phyloP scores from a whole-genome alignment of 2,113 vertebrate genomes.

The Nibea coibor region DNA sequence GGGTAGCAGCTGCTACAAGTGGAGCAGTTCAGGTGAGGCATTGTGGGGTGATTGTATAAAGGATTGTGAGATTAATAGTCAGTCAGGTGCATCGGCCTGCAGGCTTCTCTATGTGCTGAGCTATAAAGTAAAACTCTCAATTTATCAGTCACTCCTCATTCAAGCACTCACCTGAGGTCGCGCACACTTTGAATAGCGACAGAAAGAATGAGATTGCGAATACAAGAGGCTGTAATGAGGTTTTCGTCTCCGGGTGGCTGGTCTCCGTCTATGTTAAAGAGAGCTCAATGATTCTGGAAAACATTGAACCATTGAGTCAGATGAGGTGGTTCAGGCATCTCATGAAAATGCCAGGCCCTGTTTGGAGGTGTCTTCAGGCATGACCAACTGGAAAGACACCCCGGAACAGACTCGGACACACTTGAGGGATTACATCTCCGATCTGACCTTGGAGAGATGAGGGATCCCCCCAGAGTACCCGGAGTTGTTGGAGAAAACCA shows the following conservation, averaged over 20 bases:
- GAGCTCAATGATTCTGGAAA: slow-evolving; percentile 36
- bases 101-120: slow-evolving; percentile 25
- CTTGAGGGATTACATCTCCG: slow-evolving; percentile 12
- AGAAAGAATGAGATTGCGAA: slow-evolving; percentile 33
- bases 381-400: slow-evolving; percentile 28
- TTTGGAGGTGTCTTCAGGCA: slow-evolving; percentile 37
- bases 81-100: not conserved
- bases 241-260: slow-evolving; percentile 32
- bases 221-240: slow-evolving; percentile 23
- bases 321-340: slow-evolving; percentile 7
- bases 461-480: not conserved
- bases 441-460: not conserved
- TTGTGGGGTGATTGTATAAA: slow-evolving; percentile 10
- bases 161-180: slow-evolving; percentile 17
- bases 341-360: slow-evolving; percentile 39
- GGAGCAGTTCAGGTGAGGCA: slow-evolving; percentile 23
- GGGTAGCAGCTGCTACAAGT: slow-evolving; percentile 32
- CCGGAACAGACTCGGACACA: slow-evolving; percentile 34
- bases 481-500: not conserved
- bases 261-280: slow-evolving; percentile 25
- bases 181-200: slow-evolving; percentile 10
- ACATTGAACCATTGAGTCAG: not conserved
- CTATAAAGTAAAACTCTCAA: slow-evolving; percentile 32
- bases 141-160: slow-evolving; percentile 36
- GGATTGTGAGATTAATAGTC: slow-evolving; percentile 43